Evolutionary conservation across 2,113 vertebrate species (phyloP).

Genomic region (Tachysurus vachellii): DNA sequence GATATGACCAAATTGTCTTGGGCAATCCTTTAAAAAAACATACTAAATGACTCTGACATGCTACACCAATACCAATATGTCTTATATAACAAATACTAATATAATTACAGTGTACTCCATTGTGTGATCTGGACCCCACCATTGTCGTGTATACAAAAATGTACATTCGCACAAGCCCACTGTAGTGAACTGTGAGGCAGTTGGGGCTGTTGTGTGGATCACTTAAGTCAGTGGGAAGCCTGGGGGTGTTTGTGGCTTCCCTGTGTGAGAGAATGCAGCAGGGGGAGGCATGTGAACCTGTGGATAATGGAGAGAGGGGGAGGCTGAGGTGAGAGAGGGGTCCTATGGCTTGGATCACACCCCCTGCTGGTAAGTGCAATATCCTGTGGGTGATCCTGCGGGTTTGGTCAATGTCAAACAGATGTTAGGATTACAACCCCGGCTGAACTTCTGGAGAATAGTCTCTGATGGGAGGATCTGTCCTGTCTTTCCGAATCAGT

Average conservation of each 20-base stretch:
- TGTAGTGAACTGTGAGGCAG: neutral
- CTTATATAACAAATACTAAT: neutral
- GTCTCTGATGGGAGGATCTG: constrained; percentile 48
- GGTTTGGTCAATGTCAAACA: constrained; percentile 62
- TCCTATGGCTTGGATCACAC: constrained; percentile 48
- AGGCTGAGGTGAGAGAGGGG: constrained; percentile 43
- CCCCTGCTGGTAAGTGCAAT: constrained; percentile 63
- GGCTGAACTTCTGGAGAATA: constrained; percentile 48
- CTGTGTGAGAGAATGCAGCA: constrained; percentile 28
- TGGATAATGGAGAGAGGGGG: constrained; percentile 2
- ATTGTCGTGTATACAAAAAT: constrained; percentile 8
- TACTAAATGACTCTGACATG: neutral
- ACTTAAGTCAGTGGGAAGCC: constrained; percentile 22
- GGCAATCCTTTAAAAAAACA: neutral
- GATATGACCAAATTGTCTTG: neutral
- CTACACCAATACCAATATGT: neutral
- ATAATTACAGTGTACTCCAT: neutral
- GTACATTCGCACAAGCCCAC: constrained; percentile 10
- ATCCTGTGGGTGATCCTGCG: constrained; percentile 67
- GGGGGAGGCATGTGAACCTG: constrained; percentile 30
- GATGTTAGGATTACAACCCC: constrained; percentile 60
- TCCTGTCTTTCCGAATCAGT: constrained; percentile 50
- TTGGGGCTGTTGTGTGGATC: constrained; percentile 18
- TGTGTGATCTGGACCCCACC: neutral
- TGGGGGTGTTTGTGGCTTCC: constrained; percentile 25